Evolutionary conservation across 2,888 invertebrate genomes (phyloP).

Genomic region (Mesorhabditis belari): DNA sequence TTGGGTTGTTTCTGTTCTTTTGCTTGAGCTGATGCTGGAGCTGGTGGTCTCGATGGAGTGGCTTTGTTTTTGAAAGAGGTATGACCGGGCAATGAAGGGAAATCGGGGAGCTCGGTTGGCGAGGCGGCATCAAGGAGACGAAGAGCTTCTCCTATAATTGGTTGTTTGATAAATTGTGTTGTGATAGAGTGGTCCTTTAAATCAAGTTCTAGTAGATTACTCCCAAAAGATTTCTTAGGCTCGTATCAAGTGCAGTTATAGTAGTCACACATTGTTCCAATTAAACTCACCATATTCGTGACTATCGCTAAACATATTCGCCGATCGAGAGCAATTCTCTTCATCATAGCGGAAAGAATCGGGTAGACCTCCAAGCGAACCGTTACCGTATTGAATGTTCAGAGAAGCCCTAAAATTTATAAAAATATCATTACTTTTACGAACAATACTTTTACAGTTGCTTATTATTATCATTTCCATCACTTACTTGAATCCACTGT

Average conservation of each 20-base stretch:
- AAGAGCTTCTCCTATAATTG: too few relatives aligned
- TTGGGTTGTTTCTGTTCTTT: too few relatives aligned
- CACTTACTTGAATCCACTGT: slow-evolving; percentile 16
- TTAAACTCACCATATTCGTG: slow-evolving; percentile 13
- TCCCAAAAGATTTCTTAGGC: too few relatives aligned
- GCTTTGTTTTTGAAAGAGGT: neutral
- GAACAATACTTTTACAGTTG: neutral
- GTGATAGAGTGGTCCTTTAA: too few relatives aligned
- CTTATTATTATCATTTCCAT: neutral
- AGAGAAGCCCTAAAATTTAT: slow-evolving; percentile 4
- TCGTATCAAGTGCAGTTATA: neutral
- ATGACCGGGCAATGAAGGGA: neutral
- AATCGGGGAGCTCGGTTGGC: neutral
- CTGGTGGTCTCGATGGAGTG: neutral
- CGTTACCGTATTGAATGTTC: slow-evolving; percentile 5
- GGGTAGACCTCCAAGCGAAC: slow-evolving; percentile 1
- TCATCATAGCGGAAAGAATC: slow-evolving; percentile 10
- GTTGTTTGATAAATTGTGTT: too few relatives aligned
- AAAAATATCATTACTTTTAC: neutral
- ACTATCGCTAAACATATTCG: slow-evolving; percentile 4
- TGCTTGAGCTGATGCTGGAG: too few relatives aligned
- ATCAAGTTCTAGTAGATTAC: too few relatives aligned
- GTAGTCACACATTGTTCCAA: neutral
- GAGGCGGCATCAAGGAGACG: too few relatives aligned
- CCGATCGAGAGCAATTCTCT: slow-evolving; percentile 8